Evolutionary conservation across 1,140 invertebrate genomes (phyloP), one percentile per base, ranked within the genome.

Genomic region (Heliconius hermathena): DNA sequence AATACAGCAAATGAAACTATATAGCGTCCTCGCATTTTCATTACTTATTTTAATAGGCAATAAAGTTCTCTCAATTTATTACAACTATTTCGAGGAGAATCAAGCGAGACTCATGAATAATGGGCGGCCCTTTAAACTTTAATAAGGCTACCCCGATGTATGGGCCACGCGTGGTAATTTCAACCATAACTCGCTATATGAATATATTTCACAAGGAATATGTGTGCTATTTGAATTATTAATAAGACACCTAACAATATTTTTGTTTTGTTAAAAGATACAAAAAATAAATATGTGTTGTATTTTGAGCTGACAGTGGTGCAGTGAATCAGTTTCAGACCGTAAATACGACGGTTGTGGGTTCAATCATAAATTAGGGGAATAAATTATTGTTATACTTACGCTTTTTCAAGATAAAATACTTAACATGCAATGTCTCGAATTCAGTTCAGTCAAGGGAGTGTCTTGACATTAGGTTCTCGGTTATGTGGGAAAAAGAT

Each of bases 11-110:
- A 83, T 80, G 74, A 75, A 76, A 81, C 71, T n/a, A n/a, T 77
- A 83, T 78, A 82, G 77, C 80, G 80, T 81, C 85, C 84, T 85
- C 88, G 87, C 87, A 87, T 83, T 89, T 92, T 91, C 90, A 93
- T 93, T 93, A 91, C 86, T 90, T 93, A 93, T 92, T 93, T 93
- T 93, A 93, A 94, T 93, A 91, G 91, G 85, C 91, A 92, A 93
- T 94, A 94, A 91, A 93, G 82, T 93, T 87, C 76, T 83, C 83
- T 80, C 84, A 91, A 93, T 93, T 93, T 93, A 92, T 93, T 85
- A 90, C 89, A 82, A 90, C 90, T 92, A 91, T 93, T 91, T 89
- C 88, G 85, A 87, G 90, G 88, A 86, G 87, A 90, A 90, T 91
- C 88, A 90, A 87, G 83, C 87, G 90, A 81, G 85, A 87, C 86